A percentile compares a stretch with the other conserved stretches of the same genome.
Conservation (phyloP, 2,113 vertebrate genomes). For the Mustela lutreola region DNA sequence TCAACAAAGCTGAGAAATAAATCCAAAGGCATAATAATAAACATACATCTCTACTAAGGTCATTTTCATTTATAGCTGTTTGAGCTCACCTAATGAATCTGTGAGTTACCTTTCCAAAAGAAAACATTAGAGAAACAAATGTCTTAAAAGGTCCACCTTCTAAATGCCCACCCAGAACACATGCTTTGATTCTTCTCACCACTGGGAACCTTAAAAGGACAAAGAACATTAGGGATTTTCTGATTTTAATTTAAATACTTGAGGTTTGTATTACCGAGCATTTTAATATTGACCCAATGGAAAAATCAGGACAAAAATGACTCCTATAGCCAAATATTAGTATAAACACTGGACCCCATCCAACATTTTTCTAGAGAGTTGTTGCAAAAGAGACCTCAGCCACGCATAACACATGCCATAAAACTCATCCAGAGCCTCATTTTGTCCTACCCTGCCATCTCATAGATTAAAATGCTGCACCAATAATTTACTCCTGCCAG, state of each 20-base stretch:
- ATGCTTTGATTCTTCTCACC: background rate
- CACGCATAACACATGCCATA: background rate
- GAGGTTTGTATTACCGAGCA: background rate
- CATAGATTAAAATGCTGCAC: background rate
- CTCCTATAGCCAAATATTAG: background rate
- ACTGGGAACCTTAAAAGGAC: conserved; percentile 27
- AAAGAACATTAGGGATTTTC: conserved; percentile 11
- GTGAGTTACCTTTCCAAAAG: conserved; percentile 7
- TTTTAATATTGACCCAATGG: background rate
- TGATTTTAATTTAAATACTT: conserved; percentile 37
- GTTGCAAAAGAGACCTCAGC: background rate
- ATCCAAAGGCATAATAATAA: background rate
- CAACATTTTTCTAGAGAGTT: background rate
- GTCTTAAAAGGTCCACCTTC: background rate
- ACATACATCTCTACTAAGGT: background rate
- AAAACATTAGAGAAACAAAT: conserved; percentile 44
- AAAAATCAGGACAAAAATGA: conserved; percentile 6
- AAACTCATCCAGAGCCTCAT: background rate
- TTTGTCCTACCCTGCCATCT: background rate
- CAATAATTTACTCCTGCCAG: background rate
- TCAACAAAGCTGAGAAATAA: conserved; percentile 27
- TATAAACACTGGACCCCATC: background rate
- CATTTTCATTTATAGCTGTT: conserved; percentile 36
- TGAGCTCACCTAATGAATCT: background rate
- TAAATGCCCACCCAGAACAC: background rate